phyloP scores from a whole-genome alignment of 2,113 vertebrate genomes.

The Scytalopus superciliaris region DNA sequence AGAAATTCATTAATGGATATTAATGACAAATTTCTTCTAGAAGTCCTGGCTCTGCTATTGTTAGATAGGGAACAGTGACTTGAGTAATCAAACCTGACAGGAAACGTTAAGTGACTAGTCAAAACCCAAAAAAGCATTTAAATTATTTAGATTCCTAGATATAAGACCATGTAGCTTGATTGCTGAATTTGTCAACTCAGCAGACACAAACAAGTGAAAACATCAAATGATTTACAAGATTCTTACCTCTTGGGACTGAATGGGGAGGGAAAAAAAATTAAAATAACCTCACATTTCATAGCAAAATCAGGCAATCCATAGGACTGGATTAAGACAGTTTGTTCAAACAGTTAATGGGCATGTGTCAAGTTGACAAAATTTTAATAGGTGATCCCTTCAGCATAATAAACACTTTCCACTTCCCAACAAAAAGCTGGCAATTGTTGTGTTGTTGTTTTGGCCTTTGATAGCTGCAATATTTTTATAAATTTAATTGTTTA shows the following conservation, averaged over 20 bases:
- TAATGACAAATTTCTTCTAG: background rate
- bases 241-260: background rate
- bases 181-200: background rate
- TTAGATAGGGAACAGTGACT: background rate
- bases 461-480: background rate
- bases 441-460: background rate
- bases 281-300: background rate
- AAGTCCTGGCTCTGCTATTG: background rate
- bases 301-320: background rate
- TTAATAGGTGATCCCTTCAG: background rate
- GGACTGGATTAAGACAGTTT: background rate
- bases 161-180: background rate
- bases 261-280: too few relatives aligned
- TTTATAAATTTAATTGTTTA: background rate
- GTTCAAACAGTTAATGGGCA: background rate
- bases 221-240: background rate
- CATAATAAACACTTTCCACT: background rate
- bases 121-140: background rate
- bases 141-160: background rate
- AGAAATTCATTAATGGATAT: background rate
- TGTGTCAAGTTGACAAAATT: background rate
- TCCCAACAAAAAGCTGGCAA: background rate
- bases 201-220: rapidly evolving
- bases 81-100: background rate
- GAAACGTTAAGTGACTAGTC: background rate